Evolutionary conservation across 2,797 vertebrate genomes (phyloP), one percentile per base, ranked within the genome.

Genomic region (Hapalemur alaotrensis): DNA sequence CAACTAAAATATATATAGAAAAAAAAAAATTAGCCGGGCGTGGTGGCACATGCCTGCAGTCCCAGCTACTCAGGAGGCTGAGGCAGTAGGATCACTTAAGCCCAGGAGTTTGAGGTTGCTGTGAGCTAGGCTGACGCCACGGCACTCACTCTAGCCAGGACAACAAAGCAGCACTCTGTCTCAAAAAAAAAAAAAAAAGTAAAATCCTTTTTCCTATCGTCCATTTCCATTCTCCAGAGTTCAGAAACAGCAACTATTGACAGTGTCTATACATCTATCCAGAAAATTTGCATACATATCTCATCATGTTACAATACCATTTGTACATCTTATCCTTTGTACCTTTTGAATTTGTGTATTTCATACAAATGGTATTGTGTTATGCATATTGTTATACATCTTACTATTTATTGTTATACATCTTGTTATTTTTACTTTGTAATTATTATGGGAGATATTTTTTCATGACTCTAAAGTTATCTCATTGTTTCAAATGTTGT

Each of bases 401-500:
- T 52, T 46, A 25, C 15, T 65, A 65, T 65, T 65, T 65, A n/a
- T 65, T 65, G 30, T 65, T 65, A n/a, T 65, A 65, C n/a, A 32
- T 61, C 50, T 48, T 46, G 38, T 6, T 84, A 46, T 84, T 75
- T 89, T 57, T 32, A 65, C 46, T 72, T 73, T 70, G 10, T 79
- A 93, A 35, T 79, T 72, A 41, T 48, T 69, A 22, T 70, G 43
- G 52, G 43, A 61, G n/a, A 20, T 28, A 65, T 79, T 93, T 79
- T 28, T 59, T 79, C 38, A n/a, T 79, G 72, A 28, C 63, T 65
- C 41, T 41, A 54, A 57, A 57, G 85, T 48, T 48, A 61, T 61
- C n/a, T 86, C 41, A 86, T 87, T 81, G 43, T 93, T 91, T 82
- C 73, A 54, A 82, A 87, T 75, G 59, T 93, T 86, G n/a, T n/a